Evolutionary conservation across 2,113 vertebrate genomes (phyloP).

Genomic region (Larimichthys crocea): DNA sequence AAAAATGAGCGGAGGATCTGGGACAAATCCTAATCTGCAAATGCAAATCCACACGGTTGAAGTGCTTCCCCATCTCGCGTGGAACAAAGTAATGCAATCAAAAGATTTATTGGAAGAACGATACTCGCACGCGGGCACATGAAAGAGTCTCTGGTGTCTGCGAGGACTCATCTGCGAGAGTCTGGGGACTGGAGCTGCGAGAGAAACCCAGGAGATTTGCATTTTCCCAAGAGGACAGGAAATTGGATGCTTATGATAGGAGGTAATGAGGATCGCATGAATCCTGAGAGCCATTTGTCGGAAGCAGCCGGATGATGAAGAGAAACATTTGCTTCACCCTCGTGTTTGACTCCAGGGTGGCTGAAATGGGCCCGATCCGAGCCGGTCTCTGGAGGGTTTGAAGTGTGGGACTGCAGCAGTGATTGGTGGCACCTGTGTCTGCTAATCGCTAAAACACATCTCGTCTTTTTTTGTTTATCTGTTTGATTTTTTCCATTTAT

Average conservation of each 20-base stretch:
- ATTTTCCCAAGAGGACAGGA: conserved; percentile 25
- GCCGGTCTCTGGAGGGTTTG: background rate
- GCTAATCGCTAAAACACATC: background rate
- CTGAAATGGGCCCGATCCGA: background rate
- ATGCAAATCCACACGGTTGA: conserved; percentile 32
- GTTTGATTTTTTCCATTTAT: background rate
- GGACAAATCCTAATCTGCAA: conserved; percentile 40
- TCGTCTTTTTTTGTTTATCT: background rate
- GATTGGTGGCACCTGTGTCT: background rate
- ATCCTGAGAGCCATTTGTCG: conserved; percentile 34
- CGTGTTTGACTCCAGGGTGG: background rate
- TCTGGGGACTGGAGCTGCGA: conserved; percentile 13
- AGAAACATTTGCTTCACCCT: conserved; percentile 35
- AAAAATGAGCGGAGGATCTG: conserved; percentile 25
- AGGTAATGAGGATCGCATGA: conserved; percentile 45
- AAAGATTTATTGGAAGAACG: conserved; percentile 43
- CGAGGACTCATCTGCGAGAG: conserved; percentile 24
- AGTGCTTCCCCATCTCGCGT: conserved; percentile 24
- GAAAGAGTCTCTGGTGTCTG: conserved; percentile 23
- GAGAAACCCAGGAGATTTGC: conserved; percentile 26
- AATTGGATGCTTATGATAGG: conserved; percentile 41
- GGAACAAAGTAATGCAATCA: conserved; percentile 48
- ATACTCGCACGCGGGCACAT: conserved; percentile 23
- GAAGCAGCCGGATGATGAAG: conserved; percentile 13
- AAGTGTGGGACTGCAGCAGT: background rate